Percentiles rank a stretch among this genome's conserved stretches.
Conservation (phyloP, 2,113 vertebrate genomes). For the Indicator maculatus region DNA sequence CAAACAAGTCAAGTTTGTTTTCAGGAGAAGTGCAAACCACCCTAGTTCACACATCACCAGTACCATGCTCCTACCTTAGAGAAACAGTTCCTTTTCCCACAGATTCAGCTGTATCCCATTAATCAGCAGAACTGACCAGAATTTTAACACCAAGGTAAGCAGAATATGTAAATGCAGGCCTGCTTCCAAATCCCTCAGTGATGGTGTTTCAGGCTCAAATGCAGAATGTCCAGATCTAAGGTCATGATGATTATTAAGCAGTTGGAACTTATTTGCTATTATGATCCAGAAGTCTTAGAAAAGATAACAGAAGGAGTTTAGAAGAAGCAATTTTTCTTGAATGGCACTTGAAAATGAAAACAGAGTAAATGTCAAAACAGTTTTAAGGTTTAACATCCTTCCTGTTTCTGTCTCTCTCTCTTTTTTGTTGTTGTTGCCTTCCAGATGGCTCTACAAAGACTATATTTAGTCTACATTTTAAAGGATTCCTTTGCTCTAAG, state of each 20-base stretch:
- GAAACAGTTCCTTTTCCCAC: neutral
- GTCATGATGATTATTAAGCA: neutral
- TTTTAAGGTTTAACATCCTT: neutral
- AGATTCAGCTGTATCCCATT: neutral
- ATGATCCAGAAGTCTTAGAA: neutral
- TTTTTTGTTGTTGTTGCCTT: too few relatives aligned
- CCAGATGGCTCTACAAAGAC: neutral
- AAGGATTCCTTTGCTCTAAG: neutral
- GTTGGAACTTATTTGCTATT: neutral
- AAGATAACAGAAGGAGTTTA: neutral
- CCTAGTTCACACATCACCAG: neutral
- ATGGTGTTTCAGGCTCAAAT: neutral
- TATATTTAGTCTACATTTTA: neutral
- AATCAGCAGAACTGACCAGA: neutral
- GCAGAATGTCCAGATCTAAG: neutral
- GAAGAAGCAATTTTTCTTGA: neutral
- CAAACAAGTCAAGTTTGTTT: neutral
- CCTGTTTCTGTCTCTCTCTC: neutral
- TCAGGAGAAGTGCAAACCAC: neutral
- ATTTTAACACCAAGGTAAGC: neutral
- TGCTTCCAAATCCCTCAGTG: neutral
- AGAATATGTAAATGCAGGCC: neutral
- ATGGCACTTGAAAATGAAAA: neutral
- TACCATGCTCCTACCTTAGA: neutral
- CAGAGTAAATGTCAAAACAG: neutral